These are phyloP conservation scores for Schizopygopsis malacanthus DNA, from an alignment of 2,797 vertebrate genomes.

Conservation along the genomic window DNA sequence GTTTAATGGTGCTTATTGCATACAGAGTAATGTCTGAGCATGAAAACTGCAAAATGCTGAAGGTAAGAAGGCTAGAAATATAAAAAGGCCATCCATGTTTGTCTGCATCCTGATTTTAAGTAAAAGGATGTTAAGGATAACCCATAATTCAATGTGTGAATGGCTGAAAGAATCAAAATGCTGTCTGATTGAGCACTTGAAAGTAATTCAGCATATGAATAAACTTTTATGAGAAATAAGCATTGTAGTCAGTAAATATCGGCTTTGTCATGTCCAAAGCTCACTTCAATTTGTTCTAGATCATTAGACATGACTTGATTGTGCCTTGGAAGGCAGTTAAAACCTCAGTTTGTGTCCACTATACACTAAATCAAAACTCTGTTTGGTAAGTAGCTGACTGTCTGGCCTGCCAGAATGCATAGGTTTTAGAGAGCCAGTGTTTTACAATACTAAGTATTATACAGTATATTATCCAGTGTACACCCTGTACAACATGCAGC, in stretches of 20 bases:
- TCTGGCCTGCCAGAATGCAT: background rate
- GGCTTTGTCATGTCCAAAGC: background rate
- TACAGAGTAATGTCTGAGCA: background rate
- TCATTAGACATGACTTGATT: background rate
- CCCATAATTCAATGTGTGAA: background rate
- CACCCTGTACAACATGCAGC: background rate
- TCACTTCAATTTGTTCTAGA: background rate
- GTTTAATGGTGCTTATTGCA: background rate
- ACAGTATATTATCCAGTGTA: background rate
- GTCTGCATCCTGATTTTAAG: too few species aligned
- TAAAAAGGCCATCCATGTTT: too few species aligned
- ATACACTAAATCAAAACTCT: background rate
- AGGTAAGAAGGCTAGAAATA: background rate
- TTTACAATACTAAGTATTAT: background rate
- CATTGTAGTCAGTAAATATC: conserved; percentile 4
- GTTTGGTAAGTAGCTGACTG: background rate
- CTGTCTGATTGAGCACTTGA: too few species aligned
- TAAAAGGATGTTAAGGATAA: background rate
- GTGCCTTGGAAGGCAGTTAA: background rate
- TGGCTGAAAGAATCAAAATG: background rate
- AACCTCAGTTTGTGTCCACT: conserved; percentile 6
- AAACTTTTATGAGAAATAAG: background rate
- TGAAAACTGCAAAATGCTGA: background rate
- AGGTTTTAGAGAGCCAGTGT: background rate
- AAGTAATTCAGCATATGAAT: background rate